Conservation (phyloP, 2,113 vertebrate species). For the Lipophrys pholis region DNA sequence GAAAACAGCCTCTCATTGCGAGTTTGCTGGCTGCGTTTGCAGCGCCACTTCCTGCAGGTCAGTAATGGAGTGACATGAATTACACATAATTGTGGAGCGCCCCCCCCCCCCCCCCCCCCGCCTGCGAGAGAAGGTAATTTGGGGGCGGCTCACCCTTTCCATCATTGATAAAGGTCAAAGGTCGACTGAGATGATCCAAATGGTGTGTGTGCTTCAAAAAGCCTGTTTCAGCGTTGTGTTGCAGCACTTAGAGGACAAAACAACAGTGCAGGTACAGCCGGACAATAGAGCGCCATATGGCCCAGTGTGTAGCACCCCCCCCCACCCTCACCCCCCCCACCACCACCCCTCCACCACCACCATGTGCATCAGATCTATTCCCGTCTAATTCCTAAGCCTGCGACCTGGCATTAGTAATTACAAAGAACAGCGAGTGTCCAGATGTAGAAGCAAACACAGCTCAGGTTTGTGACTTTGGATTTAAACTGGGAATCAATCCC, state of each 20-base stretch:
- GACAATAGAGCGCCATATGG: constrained; percentile 82
- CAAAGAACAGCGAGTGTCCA: constrained; percentile 81
- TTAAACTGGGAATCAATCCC: constrained; percentile 83
- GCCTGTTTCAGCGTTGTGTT: constrained; percentile 78
- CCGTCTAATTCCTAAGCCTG: constrained; percentile 83
- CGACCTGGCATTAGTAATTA: constrained; percentile 85
- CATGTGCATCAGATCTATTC: constrained; percentile 79
- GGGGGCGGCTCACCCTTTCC: constrained; percentile 78
- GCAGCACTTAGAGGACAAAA: constrained; percentile 82
- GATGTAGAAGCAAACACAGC: constrained; percentile 80
- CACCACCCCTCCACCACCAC: too few species aligned
- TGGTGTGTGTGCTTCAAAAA: constrained; percentile 74
- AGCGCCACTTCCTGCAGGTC: constrained; percentile 76
- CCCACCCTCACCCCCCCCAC: constrained; percentile 67
- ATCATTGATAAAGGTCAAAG: constrained; percentile 83
- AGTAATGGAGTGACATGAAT: constrained; percentile 87
- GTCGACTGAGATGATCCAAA: constrained; percentile 81
- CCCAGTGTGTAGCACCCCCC: constrained; percentile 78
- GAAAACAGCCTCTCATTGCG: constrained; percentile 59
- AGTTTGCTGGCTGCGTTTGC: constrained; percentile 75
- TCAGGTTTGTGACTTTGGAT: constrained; percentile 78
- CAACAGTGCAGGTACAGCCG: constrained; percentile 76
- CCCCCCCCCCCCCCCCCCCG: constrained; percentile 48
- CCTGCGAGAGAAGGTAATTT: constrained; percentile 81
- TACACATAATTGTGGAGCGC: constrained; percentile 82